Conservation (phyloP, 2,888 invertebrate genomes). For the Cephalotes varians region DNA sequence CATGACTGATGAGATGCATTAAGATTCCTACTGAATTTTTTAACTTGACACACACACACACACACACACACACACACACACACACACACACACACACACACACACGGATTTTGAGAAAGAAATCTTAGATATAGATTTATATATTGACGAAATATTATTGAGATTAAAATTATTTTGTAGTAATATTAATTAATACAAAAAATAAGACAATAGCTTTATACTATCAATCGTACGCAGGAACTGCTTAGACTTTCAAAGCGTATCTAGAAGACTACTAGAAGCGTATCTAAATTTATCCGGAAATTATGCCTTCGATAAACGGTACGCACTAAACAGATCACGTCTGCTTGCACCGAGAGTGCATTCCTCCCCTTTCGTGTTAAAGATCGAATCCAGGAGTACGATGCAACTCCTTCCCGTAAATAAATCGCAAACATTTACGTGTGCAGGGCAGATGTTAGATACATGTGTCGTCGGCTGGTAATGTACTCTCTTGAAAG, state of each 20-base stretch:
- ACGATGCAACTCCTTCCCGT: slow-evolving; percentile 50
- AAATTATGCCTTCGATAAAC: slow-evolving; percentile 58
- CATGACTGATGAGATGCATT: slow-evolving; percentile 34
- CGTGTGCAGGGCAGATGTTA: slow-evolving; percentile 62
- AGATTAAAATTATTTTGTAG: not conserved
- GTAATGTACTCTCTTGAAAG: slow-evolving; percentile 47
- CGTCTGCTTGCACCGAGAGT: slow-evolving; percentile 59
- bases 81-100: too few relatives aligned
- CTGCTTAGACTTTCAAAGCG: not conserved
- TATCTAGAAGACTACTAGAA: too few relatives aligned
- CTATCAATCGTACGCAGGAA: not conserved
- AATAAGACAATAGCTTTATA: not conserved
- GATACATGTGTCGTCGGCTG: slow-evolving; percentile 26
- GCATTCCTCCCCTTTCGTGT: slow-evolving; percentile 48
- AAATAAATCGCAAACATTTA: slow-evolving; percentile 71
- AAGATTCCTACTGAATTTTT: slow-evolving; percentile 20
- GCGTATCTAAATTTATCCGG: slow-evolving; percentile 66
- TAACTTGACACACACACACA: too few relatives aligned
- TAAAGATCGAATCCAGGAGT: slow-evolving; percentile 71
- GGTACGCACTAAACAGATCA: slow-evolving; percentile 60
- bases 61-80: too few relatives aligned
- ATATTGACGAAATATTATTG: not conserved
- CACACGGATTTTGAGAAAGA: too few relatives aligned
- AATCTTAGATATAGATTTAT: too few relatives aligned
- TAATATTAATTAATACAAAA: not conserved